These are phyloP conservation scores for Oreochromis aureus DNA, from an alignment of 2,113 vertebrate species.

Conservation along the genomic window DNA sequence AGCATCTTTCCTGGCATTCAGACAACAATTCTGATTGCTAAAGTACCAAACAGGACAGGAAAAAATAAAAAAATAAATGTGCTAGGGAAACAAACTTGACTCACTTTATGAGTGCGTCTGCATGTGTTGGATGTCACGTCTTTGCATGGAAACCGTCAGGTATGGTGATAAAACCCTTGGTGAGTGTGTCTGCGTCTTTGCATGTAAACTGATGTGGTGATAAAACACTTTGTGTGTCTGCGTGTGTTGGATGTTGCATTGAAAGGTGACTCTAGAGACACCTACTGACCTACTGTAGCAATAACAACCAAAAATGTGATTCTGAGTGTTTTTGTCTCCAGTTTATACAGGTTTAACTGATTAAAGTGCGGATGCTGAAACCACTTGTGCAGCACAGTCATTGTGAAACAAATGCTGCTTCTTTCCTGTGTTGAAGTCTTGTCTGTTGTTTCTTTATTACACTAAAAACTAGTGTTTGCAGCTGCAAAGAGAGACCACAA, in stretches of 20 bases:
- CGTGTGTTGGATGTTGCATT: neutral
- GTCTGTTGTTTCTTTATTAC: too few species aligned
- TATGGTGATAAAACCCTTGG: neutral
- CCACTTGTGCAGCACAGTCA: neutral
- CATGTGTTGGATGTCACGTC: too few species aligned
- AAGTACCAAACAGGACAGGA: too few species aligned
- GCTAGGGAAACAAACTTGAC: neutral
- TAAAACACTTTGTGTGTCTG: neutral
- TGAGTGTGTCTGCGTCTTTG: neutral
- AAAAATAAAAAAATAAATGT: too few species aligned
- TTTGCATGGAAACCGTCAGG: neutral
- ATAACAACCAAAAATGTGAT: neutral
- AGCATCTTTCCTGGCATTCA: too few species aligned
- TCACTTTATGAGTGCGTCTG: neutral
- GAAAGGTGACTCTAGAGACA: neutral
- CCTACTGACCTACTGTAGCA: neutral
- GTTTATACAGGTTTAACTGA: neutral
- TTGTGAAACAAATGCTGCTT: too few species aligned
- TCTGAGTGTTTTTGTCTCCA: neutral
- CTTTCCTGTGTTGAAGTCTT: too few species aligned
- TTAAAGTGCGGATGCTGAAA: neutral
- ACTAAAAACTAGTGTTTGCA: too few species aligned
- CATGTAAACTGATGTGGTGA: neutral
- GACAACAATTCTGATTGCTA: too few species aligned
- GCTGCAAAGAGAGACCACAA: too few species aligned